A percentile compares a stretch with the other conserved stretches of the same genome.
phyloP scores from a whole-genome alignment of 2,113 vertebrate species.

The Charadrius vociferus region DNA sequence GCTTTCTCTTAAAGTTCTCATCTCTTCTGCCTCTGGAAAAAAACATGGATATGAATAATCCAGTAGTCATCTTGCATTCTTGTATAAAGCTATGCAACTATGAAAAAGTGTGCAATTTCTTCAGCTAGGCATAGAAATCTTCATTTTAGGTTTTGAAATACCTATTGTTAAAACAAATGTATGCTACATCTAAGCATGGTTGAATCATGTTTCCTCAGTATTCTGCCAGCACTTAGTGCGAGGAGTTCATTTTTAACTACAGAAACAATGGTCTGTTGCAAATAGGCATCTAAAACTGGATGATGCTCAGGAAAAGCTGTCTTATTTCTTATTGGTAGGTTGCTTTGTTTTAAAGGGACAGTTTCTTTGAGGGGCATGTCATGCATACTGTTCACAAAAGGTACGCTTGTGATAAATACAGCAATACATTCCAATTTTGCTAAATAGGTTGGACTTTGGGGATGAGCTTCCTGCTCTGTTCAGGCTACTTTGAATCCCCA shows the following conservation, averaged over 20 bases:
- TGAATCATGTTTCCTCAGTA: background rate
- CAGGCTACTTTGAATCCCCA: background rate
- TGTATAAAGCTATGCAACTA: background rate
- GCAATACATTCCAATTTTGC: background rate
- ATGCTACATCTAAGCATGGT: background rate
- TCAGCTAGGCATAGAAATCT: background rate
- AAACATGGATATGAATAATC: background rate
- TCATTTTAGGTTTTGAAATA: background rate
- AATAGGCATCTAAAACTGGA: background rate
- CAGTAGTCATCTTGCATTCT: background rate
- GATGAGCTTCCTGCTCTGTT: background rate
- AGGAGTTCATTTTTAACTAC: background rate
- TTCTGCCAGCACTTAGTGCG: background rate
- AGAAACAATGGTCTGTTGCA: background rate
- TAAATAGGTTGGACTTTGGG: background rate
- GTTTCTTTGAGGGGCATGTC: background rate
- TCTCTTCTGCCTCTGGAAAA: background rate
- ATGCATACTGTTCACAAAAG: background rate
- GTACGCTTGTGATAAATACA: background rate
- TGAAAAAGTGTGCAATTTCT: background rate
- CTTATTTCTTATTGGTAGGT: background rate
- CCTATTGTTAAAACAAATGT: background rate
- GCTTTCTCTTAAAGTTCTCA: background rate
- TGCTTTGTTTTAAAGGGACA: background rate
- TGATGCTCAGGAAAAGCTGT: background rate